phyloP scores from a whole-genome alignment of 2,113 vertebrate species.

The Pyxicephalus adspersus region DNA sequence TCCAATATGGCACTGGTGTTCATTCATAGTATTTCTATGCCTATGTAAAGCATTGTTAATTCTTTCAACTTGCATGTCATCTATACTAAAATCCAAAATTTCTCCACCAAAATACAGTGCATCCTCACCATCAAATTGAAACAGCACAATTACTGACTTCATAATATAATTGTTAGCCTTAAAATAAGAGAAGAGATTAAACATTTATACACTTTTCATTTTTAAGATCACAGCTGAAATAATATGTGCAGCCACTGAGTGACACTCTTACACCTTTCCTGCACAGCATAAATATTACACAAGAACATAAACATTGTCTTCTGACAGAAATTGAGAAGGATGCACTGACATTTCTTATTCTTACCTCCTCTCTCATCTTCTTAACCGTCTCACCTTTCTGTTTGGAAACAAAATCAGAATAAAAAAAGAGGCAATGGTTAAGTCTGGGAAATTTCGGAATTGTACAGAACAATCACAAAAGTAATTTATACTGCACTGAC shows the following conservation, averaged over 20 bases:
- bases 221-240: background rate
- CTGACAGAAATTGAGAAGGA: background rate
- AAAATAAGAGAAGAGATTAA: too few species aligned
- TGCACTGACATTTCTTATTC: constrained; percentile 54
- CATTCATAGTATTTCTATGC: too few species aligned
- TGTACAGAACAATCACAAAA: constrained; percentile 36
- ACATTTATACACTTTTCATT: too few species aligned
- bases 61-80: too few species aligned
- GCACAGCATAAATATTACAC: background rate
- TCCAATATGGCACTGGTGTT: too few species aligned
- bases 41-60: too few species aligned
- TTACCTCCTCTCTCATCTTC: constrained; percentile 95
- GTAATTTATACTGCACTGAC: constrained; percentile 67
- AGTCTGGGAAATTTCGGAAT: constrained; percentile 36
- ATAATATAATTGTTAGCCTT: too few species aligned
- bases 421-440: background rate
- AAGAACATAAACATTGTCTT: background rate
- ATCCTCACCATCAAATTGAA: too few species aligned
- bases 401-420: constrained; percentile 63
- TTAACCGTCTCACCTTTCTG: constrained; percentile 95
- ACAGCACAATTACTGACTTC: too few species aligned
- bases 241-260: constrained; percentile 57
- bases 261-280: constrained; percentile 56
- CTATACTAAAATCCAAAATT: too few species aligned
- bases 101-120: too few species aligned